phyloP scores from a whole-genome alignment of 2,888 invertebrate species.

The Orchestes rusci region DNA sequence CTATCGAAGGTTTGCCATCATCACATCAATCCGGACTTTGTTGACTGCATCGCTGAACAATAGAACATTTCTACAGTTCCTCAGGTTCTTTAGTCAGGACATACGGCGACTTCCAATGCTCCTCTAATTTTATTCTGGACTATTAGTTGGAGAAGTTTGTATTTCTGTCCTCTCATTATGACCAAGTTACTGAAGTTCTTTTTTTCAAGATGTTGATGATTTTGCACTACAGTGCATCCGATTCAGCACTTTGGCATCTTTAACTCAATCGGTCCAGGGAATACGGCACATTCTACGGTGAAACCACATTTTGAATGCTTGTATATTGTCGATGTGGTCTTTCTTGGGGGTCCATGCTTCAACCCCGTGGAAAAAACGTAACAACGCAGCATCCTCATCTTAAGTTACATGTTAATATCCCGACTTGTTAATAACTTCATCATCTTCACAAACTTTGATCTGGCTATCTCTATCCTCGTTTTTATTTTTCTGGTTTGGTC shows the following conservation, averaged over 20 bases:
- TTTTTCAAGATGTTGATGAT: constrained; percentile 2
- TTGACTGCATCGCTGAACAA: constrained; percentile 1
- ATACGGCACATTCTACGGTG: constrained; percentile 9
- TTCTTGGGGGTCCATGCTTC: constrained; percentile 17
- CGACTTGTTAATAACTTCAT: neutral
- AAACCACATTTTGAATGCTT: constrained; percentile 20
- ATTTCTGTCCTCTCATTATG: constrained; percentile 4
- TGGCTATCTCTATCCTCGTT: constrained; percentile 2
- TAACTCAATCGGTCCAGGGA: constrained; percentile 3
- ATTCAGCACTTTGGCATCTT: neutral
- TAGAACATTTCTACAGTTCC: constrained; percentile 3
- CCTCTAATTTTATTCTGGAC: constrained; percentile 6
- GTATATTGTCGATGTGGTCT: constrained; percentile 15
- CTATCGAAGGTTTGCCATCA: neutral
- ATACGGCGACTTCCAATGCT: constrained; percentile 45
- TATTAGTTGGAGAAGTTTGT: constrained; percentile 4
- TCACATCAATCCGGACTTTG: constrained; percentile 1
- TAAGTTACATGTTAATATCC: constrained; percentile 2
- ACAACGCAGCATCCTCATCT: constrained; percentile 7
- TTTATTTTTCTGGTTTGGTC: neutral
- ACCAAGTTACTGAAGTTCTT: constrained; percentile 5
- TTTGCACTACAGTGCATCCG: neutral
- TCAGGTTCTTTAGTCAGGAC: constrained; percentile 6
- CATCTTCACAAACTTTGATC: constrained; percentile 1
- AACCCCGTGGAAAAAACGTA: constrained; percentile 8